These are phyloP conservation scores for Microcebus tavaratra DNA, from an alignment of 2,113 vertebrate genomes.

Conservation along the genomic window DNA sequence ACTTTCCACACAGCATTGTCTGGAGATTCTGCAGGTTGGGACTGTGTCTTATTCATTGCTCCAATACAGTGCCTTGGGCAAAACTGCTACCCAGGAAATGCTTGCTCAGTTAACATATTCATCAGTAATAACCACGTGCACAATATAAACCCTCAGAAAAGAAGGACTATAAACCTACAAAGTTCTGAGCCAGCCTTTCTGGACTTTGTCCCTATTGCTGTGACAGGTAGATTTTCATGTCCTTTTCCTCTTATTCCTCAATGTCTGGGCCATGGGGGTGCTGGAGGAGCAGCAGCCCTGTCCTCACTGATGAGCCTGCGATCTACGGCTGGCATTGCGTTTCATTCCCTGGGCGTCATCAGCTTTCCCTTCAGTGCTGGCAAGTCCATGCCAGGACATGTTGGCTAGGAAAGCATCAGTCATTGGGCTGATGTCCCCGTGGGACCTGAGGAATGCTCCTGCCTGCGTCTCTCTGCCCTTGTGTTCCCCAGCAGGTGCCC, in stretches of 20 bases:
- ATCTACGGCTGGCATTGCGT: background rate
- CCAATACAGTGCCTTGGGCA: background rate
- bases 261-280: fast-evolving
- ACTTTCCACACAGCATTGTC: fast-evolving
- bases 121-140: background rate
- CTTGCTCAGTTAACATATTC: background rate
- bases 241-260: background rate
- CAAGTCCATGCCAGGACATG: background rate
- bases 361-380: background rate
- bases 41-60: background rate
- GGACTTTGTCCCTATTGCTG: background rate
- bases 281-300: background rate
- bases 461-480: background rate
- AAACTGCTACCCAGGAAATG: background rate
- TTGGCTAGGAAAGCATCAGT: background rate
- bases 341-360: background rate
- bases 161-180: background rate
- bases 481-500: background rate
- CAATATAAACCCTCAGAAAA: background rate
- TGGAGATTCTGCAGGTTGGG: background rate
- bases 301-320: background rate
- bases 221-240: background rate
- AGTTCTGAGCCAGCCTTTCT: background rate
- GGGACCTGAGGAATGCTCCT: background rate
- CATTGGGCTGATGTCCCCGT: background rate